phyloP scores from a whole-genome alignment of 92 coral and sea anemone genomes.

The Porites divaricata region DNA sequence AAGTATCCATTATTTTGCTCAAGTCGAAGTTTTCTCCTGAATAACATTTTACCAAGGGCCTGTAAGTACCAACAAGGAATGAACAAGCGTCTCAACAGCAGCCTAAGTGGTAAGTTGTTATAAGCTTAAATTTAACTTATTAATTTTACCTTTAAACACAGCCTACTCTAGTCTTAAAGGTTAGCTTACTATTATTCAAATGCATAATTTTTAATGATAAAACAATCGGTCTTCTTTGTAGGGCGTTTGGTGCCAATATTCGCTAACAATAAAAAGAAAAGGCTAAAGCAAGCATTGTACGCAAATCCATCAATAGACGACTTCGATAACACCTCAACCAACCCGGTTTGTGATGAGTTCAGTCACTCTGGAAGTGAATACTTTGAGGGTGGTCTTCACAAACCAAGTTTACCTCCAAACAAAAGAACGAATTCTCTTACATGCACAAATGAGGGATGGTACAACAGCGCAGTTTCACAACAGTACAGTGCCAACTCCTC shows the following conservation, averaged over 20 bases:
- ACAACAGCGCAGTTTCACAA: conserved; percentile 3
- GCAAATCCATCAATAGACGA: conserved; percentile 68
- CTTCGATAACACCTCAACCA: background rate
- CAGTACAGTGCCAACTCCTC: background rate
- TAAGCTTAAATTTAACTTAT: too few relatives aligned
- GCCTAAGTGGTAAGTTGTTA: conserved; percentile 14
- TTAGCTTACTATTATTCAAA: background rate
- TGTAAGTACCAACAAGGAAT: background rate
- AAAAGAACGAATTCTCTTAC: background rate
- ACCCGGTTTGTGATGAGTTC: background rate
- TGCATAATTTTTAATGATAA: background rate
- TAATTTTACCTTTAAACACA: background rate
- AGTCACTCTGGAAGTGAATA: background rate
- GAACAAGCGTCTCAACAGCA: conserved; percentile 33
- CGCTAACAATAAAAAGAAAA: conserved; percentile 82
- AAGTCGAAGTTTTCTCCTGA: background rate
- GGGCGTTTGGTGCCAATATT: conserved; percentile 83
- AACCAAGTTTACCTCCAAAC: conserved; percentile 11
- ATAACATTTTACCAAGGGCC: too few relatives aligned
- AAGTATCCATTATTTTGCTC: background rate
- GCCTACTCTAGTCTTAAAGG: background rate
- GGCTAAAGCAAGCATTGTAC: conserved; percentile 84
- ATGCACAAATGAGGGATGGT: background rate
- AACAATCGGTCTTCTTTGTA: background rate
- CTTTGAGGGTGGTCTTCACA: background rate